These are phyloP conservation scores for Perca schrenkii DNA, from an alignment of 2,113 vertebrate genomes.

Conservation along the genomic window DNA sequence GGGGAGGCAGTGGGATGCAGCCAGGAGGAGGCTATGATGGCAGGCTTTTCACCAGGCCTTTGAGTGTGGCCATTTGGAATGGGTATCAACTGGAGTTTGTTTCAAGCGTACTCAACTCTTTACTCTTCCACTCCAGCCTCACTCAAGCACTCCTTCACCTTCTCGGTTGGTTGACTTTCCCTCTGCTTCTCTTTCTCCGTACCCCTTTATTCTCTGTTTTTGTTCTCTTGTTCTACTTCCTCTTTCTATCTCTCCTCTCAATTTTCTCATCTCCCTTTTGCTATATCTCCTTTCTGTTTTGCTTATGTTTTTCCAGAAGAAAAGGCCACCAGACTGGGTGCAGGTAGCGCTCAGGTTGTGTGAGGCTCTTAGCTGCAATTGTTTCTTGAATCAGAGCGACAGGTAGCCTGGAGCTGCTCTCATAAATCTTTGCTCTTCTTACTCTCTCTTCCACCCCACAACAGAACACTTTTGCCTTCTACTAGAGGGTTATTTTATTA, in stretches of 20 bases:
- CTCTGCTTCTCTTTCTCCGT: not conserved
- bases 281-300: constrained; percentile 28
- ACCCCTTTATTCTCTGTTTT: not conserved
- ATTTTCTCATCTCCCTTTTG: constrained; percentile 19
- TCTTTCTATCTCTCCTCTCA: not conserved
- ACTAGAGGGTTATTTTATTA: constrained; percentile 46
- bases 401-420: constrained; percentile 65
- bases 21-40: not conserved
- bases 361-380: constrained; percentile 59
- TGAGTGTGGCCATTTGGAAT: not conserved
- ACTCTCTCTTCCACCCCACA: constrained; percentile 32
- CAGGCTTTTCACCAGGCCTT: not conserved
- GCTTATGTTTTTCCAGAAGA: constrained; percentile 26
- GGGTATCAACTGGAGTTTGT: not conserved
- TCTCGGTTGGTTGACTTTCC: not conserved
- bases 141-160: constrained; percentile 20
- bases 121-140: not conserved
- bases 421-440: constrained; percentile 39
- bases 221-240: not conserved
- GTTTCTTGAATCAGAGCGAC: constrained; percentile 66
- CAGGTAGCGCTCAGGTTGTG: constrained; percentile 51
- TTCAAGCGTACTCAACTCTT: constrained; percentile 5
- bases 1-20: not conserved
- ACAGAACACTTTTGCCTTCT: constrained; percentile 35
- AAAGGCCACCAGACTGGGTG: constrained; percentile 44